A percentile compares a stretch with the other conserved stretches of the same genome.
Conservation (phyloP, 1,140 invertebrate genomes). For the Mizuhopecten yessoensis region DNA sequence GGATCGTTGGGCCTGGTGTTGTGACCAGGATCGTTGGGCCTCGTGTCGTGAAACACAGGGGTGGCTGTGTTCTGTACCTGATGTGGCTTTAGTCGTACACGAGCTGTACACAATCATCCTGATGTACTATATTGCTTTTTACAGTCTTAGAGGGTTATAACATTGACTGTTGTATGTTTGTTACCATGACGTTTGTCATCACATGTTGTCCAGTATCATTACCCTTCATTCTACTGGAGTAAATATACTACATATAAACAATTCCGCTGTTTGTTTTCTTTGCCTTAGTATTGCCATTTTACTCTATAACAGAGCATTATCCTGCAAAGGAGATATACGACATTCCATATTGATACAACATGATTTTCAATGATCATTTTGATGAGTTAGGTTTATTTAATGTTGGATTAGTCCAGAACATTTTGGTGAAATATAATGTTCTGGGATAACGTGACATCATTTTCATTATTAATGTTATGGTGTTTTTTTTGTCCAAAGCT, state of each 20-base stretch:
- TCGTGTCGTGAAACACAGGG: not conserved
- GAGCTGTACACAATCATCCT: not conserved
- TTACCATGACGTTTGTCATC: conserved; percentile 38
- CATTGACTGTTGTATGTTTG: conserved; percentile 38
- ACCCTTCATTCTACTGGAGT: conserved; percentile 32
- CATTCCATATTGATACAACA: too few relatives aligned
- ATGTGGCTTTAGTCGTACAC: not conserved
- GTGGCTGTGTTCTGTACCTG: conserved; percentile 6
- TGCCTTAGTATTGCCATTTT: too few relatives aligned
- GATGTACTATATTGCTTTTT: conserved; percentile 39
- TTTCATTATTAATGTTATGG: too few relatives aligned
- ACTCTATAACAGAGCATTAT: too few relatives aligned
- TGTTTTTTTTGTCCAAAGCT: too few relatives aligned
- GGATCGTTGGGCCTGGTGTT: not conserved
- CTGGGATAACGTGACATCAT: too few relatives aligned
- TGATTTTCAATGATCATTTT: too few relatives aligned
- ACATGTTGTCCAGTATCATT: conserved; percentile 25
- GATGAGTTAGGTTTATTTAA: too few relatives aligned
- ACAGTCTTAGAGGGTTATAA: conserved; percentile 38
- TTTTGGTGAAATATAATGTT: too few relatives aligned
- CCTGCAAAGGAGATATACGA: too few relatives aligned
- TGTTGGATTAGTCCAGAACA: too few relatives aligned
- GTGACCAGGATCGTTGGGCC: not conserved
- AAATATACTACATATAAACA: conserved; percentile 15
- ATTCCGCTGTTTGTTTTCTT: not conserved